A percentile compares a stretch with the other conserved stretches of the same genome.
phyloP scores from a whole-genome alignment of 2,113 vertebrate species.

The Bubo scandiacus region DNA sequence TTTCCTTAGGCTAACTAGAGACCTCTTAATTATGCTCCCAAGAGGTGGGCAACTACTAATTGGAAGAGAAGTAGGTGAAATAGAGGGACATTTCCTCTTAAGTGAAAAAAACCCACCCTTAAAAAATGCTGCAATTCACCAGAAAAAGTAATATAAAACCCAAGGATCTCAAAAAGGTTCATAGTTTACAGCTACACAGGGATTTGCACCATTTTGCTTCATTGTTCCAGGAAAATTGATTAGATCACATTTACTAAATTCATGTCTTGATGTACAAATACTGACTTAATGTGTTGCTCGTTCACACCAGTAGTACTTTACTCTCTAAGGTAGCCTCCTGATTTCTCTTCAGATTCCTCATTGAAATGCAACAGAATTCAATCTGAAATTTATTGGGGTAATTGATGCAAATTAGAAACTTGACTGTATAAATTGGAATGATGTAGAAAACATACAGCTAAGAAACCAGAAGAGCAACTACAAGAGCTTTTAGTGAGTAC shows the following conservation, averaged over 20 bases:
- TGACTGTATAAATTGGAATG: background rate
- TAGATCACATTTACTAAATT: background rate
- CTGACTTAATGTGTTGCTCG: fast-evolving
- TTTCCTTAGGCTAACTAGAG: conserved; percentile 69
- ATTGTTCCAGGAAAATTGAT: background rate
- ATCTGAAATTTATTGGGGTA: background rate
- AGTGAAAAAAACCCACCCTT: conserved; percentile 10
- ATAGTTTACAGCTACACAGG: background rate
- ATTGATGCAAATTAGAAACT: background rate
- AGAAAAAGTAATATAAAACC: background rate
- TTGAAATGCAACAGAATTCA: background rate
- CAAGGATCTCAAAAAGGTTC: background rate
- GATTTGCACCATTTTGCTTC: background rate
- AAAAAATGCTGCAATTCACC: conserved; percentile 31
- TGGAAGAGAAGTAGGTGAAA: conserved; percentile 73
- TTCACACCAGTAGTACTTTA: background rate
- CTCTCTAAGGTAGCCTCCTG: background rate
- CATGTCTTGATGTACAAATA: background rate
- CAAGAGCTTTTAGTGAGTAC: background rate
- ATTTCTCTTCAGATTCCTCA: background rate
- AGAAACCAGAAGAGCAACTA: background rate
- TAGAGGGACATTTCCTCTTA: conserved; percentile 60
- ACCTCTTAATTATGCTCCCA: conserved; percentile 73
- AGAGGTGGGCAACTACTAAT: conserved; percentile 67
- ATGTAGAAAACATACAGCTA: background rate